Conservation (phyloP, 2,888 invertebrate species). For the Caenorhabditis sp. region DNA sequence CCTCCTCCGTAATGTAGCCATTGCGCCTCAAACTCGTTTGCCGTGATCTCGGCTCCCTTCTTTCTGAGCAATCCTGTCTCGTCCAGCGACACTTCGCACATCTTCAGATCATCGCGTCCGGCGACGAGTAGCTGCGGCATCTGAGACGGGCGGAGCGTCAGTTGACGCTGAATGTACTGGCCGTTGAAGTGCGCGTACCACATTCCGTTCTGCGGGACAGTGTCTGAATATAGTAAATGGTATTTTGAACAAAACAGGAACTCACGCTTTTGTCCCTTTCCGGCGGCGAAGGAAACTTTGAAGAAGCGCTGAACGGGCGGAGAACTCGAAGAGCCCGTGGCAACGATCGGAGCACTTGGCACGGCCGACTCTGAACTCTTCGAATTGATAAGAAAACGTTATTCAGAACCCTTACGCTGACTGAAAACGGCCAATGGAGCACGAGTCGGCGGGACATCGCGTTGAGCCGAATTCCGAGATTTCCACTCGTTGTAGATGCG, state of each 20-base stretch:
- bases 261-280: slow-evolving; percentile 1
- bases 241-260: neutral
- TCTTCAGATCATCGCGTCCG: slow-evolving; percentile 97
- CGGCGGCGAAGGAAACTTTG: slow-evolving; percentile 63
- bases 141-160: slow-evolving; percentile 96
- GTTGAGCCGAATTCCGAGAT: slow-evolving; percentile 66
- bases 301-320: slow-evolving; percentile 63
- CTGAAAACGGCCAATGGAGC: slow-evolving; percentile 57
- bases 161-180: slow-evolving; percentile 95
- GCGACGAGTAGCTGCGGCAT: slow-evolving; percentile 90
- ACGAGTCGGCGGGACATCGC: slow-evolving; percentile 52
- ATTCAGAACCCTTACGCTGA: slow-evolving; percentile 25
- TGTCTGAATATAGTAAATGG: slow-evolving; percentile 18
- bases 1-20: slow-evolving; percentile 86
- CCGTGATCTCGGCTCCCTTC: slow-evolving; percentile 92
- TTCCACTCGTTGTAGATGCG: slow-evolving; percentile 99
- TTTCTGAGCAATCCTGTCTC: slow-evolving; percentile 90
- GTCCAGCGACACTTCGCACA: slow-evolving; percentile 96
- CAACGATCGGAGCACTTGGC: neutral
- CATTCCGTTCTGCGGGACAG: slow-evolving; percentile 84
- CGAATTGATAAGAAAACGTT: too few species aligned
- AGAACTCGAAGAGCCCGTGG: neutral
- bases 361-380: slow-evolving; percentile 1
- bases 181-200: slow-evolving; percentile 99
- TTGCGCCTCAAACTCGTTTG: slow-evolving; percentile 93